Base-by-base conservation (phyloP, 2,113 vertebrate species). In the Hiodon alosoides region DNA sequence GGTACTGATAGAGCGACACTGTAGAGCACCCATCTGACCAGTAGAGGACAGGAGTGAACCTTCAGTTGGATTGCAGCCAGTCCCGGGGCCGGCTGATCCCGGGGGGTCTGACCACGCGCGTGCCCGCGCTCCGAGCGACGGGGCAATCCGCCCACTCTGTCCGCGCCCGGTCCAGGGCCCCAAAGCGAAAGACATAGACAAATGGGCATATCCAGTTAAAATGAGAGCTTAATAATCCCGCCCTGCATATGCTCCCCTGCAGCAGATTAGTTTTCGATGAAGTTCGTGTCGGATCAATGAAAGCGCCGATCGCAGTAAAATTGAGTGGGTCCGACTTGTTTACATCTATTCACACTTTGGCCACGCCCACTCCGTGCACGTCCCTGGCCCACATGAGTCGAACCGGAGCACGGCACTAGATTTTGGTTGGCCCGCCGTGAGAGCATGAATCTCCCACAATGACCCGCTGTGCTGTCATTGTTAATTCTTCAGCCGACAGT, bases 31-130 rank as follows among this genome's bases (percentile, higher is more conserved):
- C 47, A 5, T 17, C 57, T 61, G n/a, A 57, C 58, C 91, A 88
- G 81, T 79, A 91, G 90, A 89, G 88, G 87, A 87, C 88, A 87
- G 73, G 88, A 74, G 85, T 86, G 87, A 88, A 81, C 76, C 60
- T 71, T 65, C 47, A n/a, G 16, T 50, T 76, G 75, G 50, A 17
- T 11, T 16, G 51, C 47, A 14, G 46, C 9, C 54, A 50, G 64
- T 13, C 0, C 10, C 13, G 13, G 62, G 6, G 10, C 14, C 48
- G 8, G 59, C 62, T 52, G 52, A 31, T 14, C 53, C n/a, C 13
- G 9, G 50, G 66, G 14, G 47, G 46, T 67, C 54, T 71, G 8
- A 7, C 31, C 16, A 57, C 52, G 57, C 17, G 7, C 46, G 7
- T 10, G 17, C 10, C 59, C 54, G 4, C 64, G 71, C 59, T 4